A percentile compares a stretch with the other conserved stretches of the same genome.
Conservation (phyloP, 2,797 vertebrate genomes). For the Lateolabrax maculatus region DNA sequence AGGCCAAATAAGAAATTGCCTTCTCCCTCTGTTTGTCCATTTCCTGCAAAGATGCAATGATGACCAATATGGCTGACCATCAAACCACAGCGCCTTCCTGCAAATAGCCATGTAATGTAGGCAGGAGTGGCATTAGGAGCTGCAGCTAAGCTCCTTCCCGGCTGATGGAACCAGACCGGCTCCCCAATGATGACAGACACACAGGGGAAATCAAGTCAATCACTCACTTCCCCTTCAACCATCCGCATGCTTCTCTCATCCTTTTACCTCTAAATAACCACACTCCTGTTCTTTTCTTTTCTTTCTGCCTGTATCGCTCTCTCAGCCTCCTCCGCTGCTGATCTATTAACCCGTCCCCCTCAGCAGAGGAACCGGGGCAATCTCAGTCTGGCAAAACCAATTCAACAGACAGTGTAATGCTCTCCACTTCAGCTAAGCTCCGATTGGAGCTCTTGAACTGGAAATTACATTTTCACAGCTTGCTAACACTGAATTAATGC, state of each 20-base stretch:
- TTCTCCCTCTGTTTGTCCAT: constrained; percentile 47
- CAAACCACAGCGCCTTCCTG: constrained; percentile 46
- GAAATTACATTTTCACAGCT: constrained; percentile 79
- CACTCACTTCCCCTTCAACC: constrained; percentile 33
- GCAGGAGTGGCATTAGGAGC: constrained; percentile 46
- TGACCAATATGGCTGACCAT: constrained; percentile 66
- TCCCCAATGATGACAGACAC: constrained; percentile 58
- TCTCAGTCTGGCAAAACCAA: constrained; percentile 67
- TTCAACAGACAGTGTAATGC: constrained; percentile 67
- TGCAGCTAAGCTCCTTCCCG: constrained; percentile 22
- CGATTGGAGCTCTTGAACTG: constrained; percentile 70
- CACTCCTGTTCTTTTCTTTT: constrained; percentile 35
- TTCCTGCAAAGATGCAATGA: constrained; percentile 63
- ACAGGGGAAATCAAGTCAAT: constrained; percentile 75
- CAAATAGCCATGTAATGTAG: constrained; percentile 51
- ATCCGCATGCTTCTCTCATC: constrained; percentile 23
- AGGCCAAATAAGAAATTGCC: constrained; percentile 48
- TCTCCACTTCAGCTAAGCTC: constrained; percentile 69
- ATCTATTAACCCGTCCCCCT: constrained; percentile 66
- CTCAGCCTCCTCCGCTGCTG: constrained; percentile 38
- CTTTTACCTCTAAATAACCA: constrained; percentile 56
- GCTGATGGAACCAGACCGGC: constrained; percentile 51
- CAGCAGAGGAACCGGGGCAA: constrained; percentile 53
- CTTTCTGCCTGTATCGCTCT: constrained; percentile 33
- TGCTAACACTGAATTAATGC: constrained; percentile 74